Evolutionary conservation across 2,797 vertebrate species (phyloP), one percentile per base, ranked within the genome.

Genomic region (Masticophis lateralis): DNA sequence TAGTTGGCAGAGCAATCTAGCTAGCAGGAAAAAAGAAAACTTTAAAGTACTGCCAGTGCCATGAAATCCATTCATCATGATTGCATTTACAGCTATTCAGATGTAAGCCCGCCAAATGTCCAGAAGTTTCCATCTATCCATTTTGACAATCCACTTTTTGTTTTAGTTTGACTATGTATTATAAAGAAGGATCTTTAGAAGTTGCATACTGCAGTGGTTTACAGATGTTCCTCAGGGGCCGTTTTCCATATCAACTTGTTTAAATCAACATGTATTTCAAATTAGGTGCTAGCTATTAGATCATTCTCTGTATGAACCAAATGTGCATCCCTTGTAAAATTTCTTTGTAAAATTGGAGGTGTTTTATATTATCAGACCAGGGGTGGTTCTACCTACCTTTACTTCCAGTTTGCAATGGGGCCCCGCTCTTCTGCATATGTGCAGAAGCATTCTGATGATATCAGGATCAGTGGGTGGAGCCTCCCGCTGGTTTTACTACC

Each of bases 61-160:
- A 53, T 60, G 37, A 74, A 20, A 10, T 79, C 3, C 92, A 88
- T 22, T 47, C 91, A 25, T 90, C 69, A 91, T 88, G 25, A 37
- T 56, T n/a, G 61, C 60, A 90, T 43, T 92, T 47, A 88, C 55
- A 92, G 88, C 79, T 60, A 55, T 57, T 53, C 79, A 32, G 60
- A 43, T 90, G 28, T 37, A 60, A 53, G 28, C 53, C 63, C 60
- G 88, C 88, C 61, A 79, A 86, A 90, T 69, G 83, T 60, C 91
- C 61, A 56, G 86, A 92, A 86, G 53, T 66, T 92, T 90, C 79
- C 61, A 90, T 92, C 88, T 74, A 94, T 92, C 55, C 28, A 47
- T 20, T 66, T 86, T 59, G 91, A 90, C 79, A 43, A 60, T 8
- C 63, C 60, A 32, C 63, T 18, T 53, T 87, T 56, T 61, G 2